phyloP scores from a whole-genome alignment of 2,888 invertebrate species.

The Ochropleura leucogaster region DNA sequence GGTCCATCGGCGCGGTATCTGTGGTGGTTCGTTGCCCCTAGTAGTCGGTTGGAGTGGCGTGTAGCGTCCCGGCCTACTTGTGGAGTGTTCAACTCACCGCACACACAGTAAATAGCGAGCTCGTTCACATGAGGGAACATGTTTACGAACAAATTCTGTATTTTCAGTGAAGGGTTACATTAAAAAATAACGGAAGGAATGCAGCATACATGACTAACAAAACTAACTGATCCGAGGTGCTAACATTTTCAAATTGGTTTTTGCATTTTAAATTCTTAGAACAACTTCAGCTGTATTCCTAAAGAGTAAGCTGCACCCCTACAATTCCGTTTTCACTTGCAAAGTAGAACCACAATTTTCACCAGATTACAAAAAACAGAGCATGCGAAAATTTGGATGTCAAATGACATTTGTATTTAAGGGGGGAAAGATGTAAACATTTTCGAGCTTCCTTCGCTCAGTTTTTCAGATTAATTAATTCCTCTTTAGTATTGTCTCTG shows the following conservation, averaged over 20 bases:
- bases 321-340: no score
- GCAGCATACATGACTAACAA: neutral
- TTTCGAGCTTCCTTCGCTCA: no score
- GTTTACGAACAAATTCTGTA: conserved; percentile 54
- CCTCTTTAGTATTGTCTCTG: no score
- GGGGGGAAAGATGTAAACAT: no score
- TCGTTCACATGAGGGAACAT: conserved; percentile 43
- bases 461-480: no score
- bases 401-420: no score
- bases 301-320: no score
- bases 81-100: conserved; percentile 70
- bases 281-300: neutral
- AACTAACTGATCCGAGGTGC: no score
- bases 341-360: no score
- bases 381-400: neutral
- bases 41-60: conserved; percentile 11
- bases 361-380: neutral
- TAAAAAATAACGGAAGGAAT: neutral
- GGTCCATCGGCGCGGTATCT: conserved; percentile 9
- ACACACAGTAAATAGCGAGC: conserved; percentile 64
- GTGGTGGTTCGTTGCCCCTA: conserved; percentile 38
- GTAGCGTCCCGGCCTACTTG: conserved; percentile 65
- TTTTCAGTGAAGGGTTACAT: conserved; percentile 3
- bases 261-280: neutral
- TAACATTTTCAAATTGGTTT: neutral